These are phyloP conservation scores for Spheniscus mendiculus DNA, from an alignment of 2,113 vertebrate genomes.

Conservation along the genomic window DNA sequence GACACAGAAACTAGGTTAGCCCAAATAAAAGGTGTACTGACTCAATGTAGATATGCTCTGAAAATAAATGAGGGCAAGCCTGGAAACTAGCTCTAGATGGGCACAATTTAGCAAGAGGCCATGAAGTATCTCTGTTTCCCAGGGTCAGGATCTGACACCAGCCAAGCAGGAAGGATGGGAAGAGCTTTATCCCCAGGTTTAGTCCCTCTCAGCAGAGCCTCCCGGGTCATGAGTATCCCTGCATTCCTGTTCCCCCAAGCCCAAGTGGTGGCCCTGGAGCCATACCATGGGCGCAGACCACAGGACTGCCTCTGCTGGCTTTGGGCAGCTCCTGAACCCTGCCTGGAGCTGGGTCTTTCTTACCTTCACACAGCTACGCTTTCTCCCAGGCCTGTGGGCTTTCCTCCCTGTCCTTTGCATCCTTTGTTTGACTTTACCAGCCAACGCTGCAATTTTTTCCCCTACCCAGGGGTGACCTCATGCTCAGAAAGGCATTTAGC, in stretches of 20 bases:
- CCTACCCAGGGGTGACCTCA: not conserved
- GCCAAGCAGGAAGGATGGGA: not conserved
- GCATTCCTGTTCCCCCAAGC: not conserved
- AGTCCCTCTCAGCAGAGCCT: not conserved
- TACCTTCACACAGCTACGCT: not conserved
- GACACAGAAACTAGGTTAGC: not conserved
- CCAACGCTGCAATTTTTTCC: not conserved
- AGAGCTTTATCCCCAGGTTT: not conserved
- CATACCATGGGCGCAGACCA: not conserved
- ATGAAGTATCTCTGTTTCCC: not conserved
- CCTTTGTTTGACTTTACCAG: not conserved
- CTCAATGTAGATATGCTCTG: not conserved
- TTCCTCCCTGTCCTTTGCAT: not conserved
- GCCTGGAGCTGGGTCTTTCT: not conserved
- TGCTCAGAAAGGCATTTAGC: not conserved
- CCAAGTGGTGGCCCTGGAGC: rapidly evolving
- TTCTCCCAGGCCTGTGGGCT: not conserved
- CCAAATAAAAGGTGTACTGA: not conserved
- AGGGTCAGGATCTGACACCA: not conserved
- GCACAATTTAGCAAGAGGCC: not conserved
- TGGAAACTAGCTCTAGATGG: not conserved
- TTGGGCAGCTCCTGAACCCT: not conserved
- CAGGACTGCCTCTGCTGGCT: not conserved
- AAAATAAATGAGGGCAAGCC: not conserved
- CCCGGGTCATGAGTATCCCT: not conserved